Conservation (phyloP, 2,797 vertebrate genomes). For the Acropternis orthonyx region DNA sequence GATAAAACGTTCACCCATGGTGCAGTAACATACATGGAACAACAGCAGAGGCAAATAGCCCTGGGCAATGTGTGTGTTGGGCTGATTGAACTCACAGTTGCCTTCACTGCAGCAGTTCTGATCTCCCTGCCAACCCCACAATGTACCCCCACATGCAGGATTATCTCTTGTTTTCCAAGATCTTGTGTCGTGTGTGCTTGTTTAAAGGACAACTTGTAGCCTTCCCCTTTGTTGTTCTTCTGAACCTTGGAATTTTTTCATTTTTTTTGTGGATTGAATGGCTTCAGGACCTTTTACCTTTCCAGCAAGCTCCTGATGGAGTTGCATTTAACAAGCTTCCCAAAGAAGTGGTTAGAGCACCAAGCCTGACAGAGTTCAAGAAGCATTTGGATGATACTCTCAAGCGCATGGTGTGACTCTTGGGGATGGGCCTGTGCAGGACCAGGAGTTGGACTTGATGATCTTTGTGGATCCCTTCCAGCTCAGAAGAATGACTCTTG, state of each 20-base stretch:
- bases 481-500: not conserved
- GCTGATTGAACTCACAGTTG: not conserved
- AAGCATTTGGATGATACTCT: not conserved
- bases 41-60: not conserved
- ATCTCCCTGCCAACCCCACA: slow-evolving; percentile 1
- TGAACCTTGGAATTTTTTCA: not conserved
- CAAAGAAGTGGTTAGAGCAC: not conserved
- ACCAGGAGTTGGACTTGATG: not conserved
- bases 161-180: slow-evolving; percentile 39
- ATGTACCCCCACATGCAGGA: not conserved
- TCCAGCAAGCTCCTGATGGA: not conserved
- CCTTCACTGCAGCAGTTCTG: not conserved
- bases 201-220: not conserved
- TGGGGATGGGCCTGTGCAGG: not conserved
- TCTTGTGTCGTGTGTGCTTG: not conserved
- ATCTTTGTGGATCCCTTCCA: not conserved
- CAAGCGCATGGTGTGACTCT: not conserved
- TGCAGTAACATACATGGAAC: not conserved
- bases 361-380: not conserved
- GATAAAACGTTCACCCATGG: not conserved
- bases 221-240: not conserved
- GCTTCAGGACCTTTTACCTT: not conserved
- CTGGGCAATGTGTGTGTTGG: not conserved
- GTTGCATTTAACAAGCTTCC: not conserved
- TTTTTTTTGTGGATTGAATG: not conserved